These are phyloP conservation scores for Microcebus tavaratra DNA, from an alignment of 2,113 vertebrate species.

Conservation along the genomic window DNA sequence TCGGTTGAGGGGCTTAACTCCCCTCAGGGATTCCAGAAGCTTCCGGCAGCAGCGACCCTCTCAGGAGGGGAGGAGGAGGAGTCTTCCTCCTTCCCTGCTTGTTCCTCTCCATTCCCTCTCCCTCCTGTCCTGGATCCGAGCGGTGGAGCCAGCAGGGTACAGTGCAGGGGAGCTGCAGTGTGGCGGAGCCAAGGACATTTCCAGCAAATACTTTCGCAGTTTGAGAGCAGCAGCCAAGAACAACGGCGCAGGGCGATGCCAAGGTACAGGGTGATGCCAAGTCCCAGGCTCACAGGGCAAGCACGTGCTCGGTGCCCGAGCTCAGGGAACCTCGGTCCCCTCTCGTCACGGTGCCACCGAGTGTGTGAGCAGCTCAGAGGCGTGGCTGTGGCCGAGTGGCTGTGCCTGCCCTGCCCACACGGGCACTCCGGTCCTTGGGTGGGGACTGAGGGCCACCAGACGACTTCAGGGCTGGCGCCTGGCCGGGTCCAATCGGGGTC, in stretches of 20 bases:
- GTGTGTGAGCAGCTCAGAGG: no score
- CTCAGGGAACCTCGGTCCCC: no score
- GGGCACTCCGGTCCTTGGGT: no score
- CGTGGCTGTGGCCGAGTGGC: no score
- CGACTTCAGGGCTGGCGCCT: no score
- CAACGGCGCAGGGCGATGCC: not conserved
- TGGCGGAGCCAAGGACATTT: not conserved
- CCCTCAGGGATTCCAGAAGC: no score
- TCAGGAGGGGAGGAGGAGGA: no score
- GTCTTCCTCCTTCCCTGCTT: not conserved
- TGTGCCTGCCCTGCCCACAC: no score
- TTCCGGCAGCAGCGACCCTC: not conserved
- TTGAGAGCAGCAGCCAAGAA: not conserved
- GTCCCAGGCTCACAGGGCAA: not conserved
- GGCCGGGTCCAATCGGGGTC: no score
- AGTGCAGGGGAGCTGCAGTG: not conserved
- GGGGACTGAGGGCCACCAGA: no score
- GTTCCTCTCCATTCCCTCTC: fast-evolving
- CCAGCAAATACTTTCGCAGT: not conserved
- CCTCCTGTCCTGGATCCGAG: not conserved
- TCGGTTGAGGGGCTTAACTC: not conserved
- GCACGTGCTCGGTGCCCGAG: no score
- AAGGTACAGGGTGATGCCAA: not conserved
- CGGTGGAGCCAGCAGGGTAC: not conserved
- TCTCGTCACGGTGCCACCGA: no score